Evolutionary conservation across 1,140 invertebrate species (phyloP), one percentile per base, ranked within the genome.

Genomic region (Drosophila littoralis): DNA sequence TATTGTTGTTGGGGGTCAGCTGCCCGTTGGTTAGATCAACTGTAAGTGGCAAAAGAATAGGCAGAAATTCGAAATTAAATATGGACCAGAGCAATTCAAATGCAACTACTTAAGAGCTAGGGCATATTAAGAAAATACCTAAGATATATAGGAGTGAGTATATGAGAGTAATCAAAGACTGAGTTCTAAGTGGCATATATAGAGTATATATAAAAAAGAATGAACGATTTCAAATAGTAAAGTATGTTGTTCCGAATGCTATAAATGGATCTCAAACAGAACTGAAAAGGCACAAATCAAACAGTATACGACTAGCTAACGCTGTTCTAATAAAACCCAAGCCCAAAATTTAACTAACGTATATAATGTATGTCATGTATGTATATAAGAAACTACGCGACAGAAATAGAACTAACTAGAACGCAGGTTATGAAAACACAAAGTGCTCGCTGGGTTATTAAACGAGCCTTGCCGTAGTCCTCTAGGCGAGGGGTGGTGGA

Each of bases 11-110:
- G 91, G 97, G 97, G 92, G 97, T 98, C 92, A 97, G 95, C 94
- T 97, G 97, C 93, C 97, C 97, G 94, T 97, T 98, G 94, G 96
- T 97, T 93, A 98, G 95, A 94, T 98, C 97, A 95, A 98, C 97
- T 98, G 96, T 75, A 88, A 88, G 69, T 89, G 79, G 65, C 73
- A 88, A 83, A 89, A 86, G 79, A 88, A 77, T 61, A 28, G 5
- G 22, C 59, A 48, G 75, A 50, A 70, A 36, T 64, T 32, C 36
- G 42, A 52, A 77, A 46, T 73, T 83, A 82, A 86, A 64, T 77
- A 70, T 36, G 17, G 55, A 51, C 7, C 17, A 65, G 40, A 55
- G 48, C 5, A n/a, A 40, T 52, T 15, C 9, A 5, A 40, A 54
- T 9, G 35, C 50, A 85, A 58, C 83, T 85, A 83, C 52, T 64